Evolutionary conservation across 2,888 invertebrate species (phyloP).

Genomic region (Melanotus villosus): DNA sequence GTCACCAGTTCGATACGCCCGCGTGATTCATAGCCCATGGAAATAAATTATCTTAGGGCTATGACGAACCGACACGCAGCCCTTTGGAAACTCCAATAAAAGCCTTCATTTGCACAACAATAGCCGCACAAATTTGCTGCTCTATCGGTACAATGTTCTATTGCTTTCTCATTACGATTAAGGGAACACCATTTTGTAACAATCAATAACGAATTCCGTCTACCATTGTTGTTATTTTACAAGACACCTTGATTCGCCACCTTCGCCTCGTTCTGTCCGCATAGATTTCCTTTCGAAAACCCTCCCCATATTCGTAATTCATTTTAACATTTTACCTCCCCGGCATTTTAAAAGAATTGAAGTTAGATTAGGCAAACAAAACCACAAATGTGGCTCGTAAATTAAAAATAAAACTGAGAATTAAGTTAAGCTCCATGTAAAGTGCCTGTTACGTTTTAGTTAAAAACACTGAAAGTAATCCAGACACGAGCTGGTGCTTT

Average conservation of each 20-base stretch:
- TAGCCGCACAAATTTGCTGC: constrained; percentile 65
- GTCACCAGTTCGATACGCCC: constrained; percentile 53
- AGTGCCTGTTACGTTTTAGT: not conserved
- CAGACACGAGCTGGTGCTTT: constrained; percentile 14
- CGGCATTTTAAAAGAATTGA: too few relatives aligned
- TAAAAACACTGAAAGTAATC: constrained; percentile 19
- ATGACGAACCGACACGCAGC: constrained; percentile 63
- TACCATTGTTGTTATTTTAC: constrained; percentile 17
- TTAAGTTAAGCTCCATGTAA: not conserved
- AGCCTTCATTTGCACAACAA: constrained; percentile 68
- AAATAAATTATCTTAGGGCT: constrained; percentile 64
- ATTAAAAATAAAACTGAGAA: not conserved
- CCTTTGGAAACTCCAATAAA: constrained; percentile 64
- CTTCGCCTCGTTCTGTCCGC: not conserved
- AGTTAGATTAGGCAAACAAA: too few relatives aligned
- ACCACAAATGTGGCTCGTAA: too few relatives aligned
- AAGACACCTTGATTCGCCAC: not conserved
- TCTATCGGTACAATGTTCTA: constrained; percentile 54
- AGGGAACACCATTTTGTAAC: constrained; percentile 37
- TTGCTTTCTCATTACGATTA: constrained; percentile 44
- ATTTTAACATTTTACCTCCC: too few relatives aligned
- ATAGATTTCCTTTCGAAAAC: not conserved
- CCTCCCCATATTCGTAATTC: too few relatives aligned
- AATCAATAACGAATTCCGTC: constrained; percentile 32
- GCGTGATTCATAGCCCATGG: constrained; percentile 61